Conservation (phyloP, 1,140 invertebrate species). For the Diploscapter pachys region DNA sequence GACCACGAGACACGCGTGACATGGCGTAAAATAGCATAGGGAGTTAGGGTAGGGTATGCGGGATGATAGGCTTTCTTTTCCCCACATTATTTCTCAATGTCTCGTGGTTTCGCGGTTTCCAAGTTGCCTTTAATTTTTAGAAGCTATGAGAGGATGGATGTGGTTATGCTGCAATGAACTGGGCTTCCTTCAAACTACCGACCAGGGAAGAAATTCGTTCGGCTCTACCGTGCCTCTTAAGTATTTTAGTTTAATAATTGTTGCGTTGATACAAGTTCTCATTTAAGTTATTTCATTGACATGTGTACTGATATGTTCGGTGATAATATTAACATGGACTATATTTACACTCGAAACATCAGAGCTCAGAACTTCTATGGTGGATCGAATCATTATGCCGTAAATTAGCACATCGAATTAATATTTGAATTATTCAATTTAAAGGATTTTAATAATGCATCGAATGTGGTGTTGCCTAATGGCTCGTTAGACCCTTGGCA, state of each 20-base stretch:
- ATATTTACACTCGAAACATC: slow-evolving; percentile 29
- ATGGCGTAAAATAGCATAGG: neutral
- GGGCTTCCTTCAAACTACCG: slow-evolving; percentile 41
- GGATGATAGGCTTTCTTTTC: neutral
- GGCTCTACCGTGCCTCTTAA: slow-evolving; percentile 30
- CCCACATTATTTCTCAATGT: neutral
- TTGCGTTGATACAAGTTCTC: too few species aligned
- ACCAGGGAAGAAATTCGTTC: slow-evolving; percentile 36
- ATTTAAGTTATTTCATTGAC: slow-evolving; percentile 36
- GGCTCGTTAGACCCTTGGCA: slow-evolving; percentile 51
- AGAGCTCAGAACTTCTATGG: slow-evolving; percentile 30
- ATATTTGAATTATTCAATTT: neutral
- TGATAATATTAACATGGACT: slow-evolving; percentile 16
- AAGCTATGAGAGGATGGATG: slow-evolving; percentile 32
- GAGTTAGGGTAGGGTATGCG: neutral
- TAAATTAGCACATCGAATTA: neutral
- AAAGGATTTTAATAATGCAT: slow-evolving; percentile 36
- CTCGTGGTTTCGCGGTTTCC: too few species aligned
- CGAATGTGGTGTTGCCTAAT: slow-evolving; percentile 53
- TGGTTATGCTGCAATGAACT: slow-evolving; percentile 42
- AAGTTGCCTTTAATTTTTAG: too few species aligned
- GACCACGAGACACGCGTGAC: too few species aligned
- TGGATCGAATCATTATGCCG: slow-evolving; percentile 28
- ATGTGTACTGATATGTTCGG: slow-evolving; percentile 41
- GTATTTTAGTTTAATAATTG: neutral